A percentile compares a stretch with the other conserved stretches of the same genome.
phyloP scores from a whole-genome alignment of 2,888 invertebrate species.

The Eristalinus aeneus region DNA sequence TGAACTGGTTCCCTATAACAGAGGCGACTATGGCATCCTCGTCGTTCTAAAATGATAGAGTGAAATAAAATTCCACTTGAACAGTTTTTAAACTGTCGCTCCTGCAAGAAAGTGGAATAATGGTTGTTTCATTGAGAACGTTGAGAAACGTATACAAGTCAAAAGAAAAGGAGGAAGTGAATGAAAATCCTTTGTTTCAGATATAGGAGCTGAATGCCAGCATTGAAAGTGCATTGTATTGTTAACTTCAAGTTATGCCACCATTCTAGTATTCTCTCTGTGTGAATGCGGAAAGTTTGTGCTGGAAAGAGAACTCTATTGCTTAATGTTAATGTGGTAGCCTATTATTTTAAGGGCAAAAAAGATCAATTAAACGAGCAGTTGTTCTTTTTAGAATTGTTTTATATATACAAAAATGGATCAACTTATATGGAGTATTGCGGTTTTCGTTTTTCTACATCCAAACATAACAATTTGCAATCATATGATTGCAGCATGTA shows the following conservation, averaged over 20 bases:
- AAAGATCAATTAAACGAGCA: neutral
- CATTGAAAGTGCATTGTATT: constrained; percentile 1
- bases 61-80: constrained; percentile 27
- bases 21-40: neutral
- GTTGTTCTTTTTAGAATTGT: neutral
- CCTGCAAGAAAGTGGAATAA: constrained; percentile 2
- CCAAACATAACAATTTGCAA: no score
- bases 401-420: no score
- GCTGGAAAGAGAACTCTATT: neutral
- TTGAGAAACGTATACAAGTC: neutral
- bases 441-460: no score
- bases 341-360: neutral
- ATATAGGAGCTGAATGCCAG: neutral
- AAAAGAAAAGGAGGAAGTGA: constrained; percentile 1
- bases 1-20: neutral
- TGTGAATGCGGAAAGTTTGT: neutral
- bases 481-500: no score
- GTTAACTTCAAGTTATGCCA: constrained; percentile 13
- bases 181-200: constrained; percentile 6
- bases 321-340: neutral
- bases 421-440: no score
- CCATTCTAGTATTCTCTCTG: neutral
- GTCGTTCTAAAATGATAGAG: constrained; percentile 8
- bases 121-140: neutral
- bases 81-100: constrained; percentile 26